A percentile compares a stretch with the other conserved stretches of the same genome.
Conservation (phyloP, 2,888 invertebrate species). For the Amiota minor region DNA sequence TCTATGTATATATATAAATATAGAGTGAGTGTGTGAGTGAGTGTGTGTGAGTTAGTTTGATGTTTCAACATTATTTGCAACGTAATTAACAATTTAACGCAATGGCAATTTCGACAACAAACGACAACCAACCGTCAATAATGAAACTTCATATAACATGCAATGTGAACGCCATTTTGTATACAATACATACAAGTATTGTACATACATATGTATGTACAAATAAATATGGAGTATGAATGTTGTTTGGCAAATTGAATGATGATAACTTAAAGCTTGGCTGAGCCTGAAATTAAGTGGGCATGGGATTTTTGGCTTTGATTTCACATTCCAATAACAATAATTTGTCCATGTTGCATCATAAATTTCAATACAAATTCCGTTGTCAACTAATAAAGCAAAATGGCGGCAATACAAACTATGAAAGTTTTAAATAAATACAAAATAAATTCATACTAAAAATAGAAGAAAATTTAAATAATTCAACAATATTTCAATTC, state of each 20-base stretch:
- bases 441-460: background rate
- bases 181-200: no score
- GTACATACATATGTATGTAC: no score
- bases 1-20: background rate
- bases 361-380: conserved; percentile 16
- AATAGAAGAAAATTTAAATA: conserved; percentile 7
- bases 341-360: background rate
- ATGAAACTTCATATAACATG: background rate
- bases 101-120: conserved; percentile 27
- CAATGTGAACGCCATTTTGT: background rate
- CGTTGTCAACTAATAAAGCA: conserved; percentile 11
- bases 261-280: conserved; percentile 8
- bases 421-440: background rate
- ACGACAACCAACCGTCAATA: background rate
- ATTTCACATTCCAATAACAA: background rate
- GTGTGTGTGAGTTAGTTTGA: background rate
- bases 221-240: no score
- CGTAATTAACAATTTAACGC: conserved; percentile 62
- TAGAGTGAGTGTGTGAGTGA: background rate
- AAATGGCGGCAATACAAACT: background rate
- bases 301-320: background rate
- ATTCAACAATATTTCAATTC: conserved; percentile 10
- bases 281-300: background rate
- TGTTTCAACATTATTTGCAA: conserved; percentile 39
- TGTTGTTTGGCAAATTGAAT: conserved; percentile 30